Conservation (phyloP, 2,888 invertebrate species). For the Netelia melanura region DNA sequence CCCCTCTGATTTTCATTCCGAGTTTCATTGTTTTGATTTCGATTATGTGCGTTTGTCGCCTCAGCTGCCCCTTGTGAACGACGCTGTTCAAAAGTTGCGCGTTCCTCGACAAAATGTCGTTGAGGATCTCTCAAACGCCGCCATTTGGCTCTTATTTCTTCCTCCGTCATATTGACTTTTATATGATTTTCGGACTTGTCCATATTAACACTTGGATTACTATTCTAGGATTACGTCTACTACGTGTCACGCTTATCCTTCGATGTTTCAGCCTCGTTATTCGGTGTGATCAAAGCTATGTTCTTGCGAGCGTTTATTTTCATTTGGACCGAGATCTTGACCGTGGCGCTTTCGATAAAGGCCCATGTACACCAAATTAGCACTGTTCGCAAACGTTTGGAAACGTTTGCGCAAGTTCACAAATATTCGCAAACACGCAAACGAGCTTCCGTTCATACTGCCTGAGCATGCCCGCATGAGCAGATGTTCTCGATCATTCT, state of each 20-base stretch:
- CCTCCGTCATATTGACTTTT: not conserved
- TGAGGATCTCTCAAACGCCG: conserved; percentile 3
- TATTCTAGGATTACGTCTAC: not conserved
- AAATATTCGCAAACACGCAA: no score
- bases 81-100: not conserved
- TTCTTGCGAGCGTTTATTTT: not conserved
- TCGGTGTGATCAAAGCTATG: not conserved
- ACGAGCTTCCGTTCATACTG: conserved; percentile 71
- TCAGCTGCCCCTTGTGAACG: not conserved
- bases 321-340: not conserved
- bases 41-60: not conserved
- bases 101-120: not conserved
- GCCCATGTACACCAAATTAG: no score
- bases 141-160: conserved; percentile 4
- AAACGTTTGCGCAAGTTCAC: no score
- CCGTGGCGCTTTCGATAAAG: not conserved
- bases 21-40: not conserved
- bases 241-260: not conserved
- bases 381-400: no score
- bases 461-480: conserved; percentile 68
- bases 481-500: no score
- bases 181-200: not conserved
- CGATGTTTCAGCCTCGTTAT: not conserved
- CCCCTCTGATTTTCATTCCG: not conserved
- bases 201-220: not conserved